Percentiles rank a stretch among this genome's conserved stretches.
phyloP scores from a whole-genome alignment of 2,888 invertebrate species.

The Drosophila limbata region DNA sequence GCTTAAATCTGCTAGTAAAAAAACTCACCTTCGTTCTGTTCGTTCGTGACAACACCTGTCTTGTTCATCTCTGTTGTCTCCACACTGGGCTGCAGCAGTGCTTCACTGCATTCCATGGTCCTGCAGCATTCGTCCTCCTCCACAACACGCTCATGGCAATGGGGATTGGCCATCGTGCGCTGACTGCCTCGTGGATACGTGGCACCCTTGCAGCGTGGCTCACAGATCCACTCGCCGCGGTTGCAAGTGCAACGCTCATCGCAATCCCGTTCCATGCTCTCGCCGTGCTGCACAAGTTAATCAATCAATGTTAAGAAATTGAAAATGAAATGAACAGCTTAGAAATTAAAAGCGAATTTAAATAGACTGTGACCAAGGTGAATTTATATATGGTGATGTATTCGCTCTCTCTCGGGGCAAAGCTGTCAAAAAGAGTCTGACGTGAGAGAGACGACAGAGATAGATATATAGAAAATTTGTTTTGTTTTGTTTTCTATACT shows the following conservation, averaged over 20 bases:
- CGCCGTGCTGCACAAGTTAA: constrained; percentile 87
- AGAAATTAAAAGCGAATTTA: too few relatives aligned
- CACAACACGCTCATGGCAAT: constrained; percentile 90
- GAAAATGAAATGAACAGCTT: constrained; percentile 11
- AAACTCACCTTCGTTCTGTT: constrained; percentile 66
- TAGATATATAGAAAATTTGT: too few relatives aligned
- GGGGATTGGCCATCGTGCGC: constrained; percentile 88
- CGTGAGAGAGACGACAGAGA: too few relatives aligned
- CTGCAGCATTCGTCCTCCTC: constrained; percentile 91
- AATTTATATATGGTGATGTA: too few relatives aligned
- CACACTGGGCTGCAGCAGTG: constrained; percentile 66
- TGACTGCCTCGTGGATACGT: constrained; percentile 88
- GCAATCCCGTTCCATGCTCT: constrained; percentile 90
- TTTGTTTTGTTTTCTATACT: too few relatives aligned
- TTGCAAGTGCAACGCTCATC: constrained; percentile 92
- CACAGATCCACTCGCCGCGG: constrained; percentile 90
- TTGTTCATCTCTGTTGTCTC: constrained; percentile 37
- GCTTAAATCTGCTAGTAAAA: background rate
- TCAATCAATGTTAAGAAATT: background rate
- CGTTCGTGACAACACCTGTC: constrained; percentile 18
- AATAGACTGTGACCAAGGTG: too few relatives aligned
- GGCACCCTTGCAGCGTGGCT: constrained; percentile 90
- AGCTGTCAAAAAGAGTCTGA: too few relatives aligned
- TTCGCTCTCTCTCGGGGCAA: too few relatives aligned
- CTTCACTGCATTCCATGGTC: constrained; percentile 89